phyloP scores from a whole-genome alignment of 2,113 vertebrate genomes.

The Chrysochloris asiatica region DNA sequence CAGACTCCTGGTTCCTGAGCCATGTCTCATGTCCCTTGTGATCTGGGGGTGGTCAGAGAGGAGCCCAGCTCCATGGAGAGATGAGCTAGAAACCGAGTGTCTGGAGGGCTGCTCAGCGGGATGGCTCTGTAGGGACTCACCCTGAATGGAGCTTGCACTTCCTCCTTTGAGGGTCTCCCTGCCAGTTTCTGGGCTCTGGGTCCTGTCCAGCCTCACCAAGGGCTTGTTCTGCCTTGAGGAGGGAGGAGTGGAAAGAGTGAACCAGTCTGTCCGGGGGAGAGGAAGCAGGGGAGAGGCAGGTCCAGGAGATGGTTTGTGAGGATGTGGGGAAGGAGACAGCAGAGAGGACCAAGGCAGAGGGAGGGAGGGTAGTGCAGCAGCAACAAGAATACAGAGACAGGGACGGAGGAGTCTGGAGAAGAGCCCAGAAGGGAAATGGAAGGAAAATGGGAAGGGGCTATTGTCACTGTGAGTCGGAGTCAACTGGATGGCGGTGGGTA shows the following conservation, averaged over 20 bases:
- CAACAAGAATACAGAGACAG: too few relatives aligned
- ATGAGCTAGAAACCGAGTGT: constrained; percentile 52
- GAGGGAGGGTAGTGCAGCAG: too few relatives aligned
- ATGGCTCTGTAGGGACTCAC: neutral
- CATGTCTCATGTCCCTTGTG: neutral
- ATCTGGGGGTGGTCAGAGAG: constrained; percentile 39
- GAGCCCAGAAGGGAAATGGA: too few relatives aligned
- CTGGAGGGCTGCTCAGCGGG: constrained; percentile 13
- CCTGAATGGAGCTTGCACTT: neutral
- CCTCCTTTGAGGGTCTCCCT: neutral
- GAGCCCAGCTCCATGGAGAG: neutral
- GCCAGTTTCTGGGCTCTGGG: neutral
- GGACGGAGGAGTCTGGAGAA: too few relatives aligned
- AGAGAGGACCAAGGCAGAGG: neutral
- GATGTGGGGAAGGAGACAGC: neutral
- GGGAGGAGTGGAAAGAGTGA: neutral
- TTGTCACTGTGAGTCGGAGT: too few relatives aligned
- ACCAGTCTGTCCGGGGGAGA: neutral
- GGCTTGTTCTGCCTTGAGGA: neutral
- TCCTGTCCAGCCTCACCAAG: neutral
- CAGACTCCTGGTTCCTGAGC: neutral
- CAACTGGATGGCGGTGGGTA: too few relatives aligned
- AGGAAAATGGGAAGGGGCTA: accelerated
- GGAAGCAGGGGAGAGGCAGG: neutral
- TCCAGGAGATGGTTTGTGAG: neutral